Evolutionary conservation across 2,888 invertebrate species (phyloP), one percentile per base, ranked within the genome.

Genomic region (Parochlus steinenii): DNA sequence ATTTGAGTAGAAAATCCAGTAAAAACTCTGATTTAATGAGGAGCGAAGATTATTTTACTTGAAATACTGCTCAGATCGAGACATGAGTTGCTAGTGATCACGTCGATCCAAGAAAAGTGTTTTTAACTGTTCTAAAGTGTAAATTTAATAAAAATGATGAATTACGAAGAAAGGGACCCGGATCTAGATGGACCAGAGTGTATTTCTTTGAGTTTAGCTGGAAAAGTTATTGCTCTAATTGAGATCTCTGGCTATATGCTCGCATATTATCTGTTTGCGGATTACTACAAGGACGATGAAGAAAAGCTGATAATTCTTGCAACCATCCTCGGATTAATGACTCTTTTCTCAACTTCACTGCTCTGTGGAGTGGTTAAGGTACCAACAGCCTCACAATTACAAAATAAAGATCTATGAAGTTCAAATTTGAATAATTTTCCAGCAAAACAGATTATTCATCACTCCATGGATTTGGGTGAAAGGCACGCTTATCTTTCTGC

Each of bases 111-210:
- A n/a, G n/a, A n/a, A n/a, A n/a, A n/a, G n/a, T n/a, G n/a, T n/a
- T n/a, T n/a, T n/a, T n/a, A n/a, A n/a, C n/a, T n/a, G n/a, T n/a
- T n/a, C n/a, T n/a, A n/a, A n/a, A n/a, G n/a, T n/a, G n/a, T n/a
- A n/a, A n/a, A n/a, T n/a, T n/a, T n/a, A n/a, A n/a, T n/a, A 33
- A 14, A 34, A n/a, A 34, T 34, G 34, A 34, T 34, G 27, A 28
- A 34, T 28, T 27, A 34, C 20, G 15, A 12, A 14, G 34, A 34
- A 14, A 12, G n/a, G 27, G 34, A 20, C 24, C 8, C 12, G 26
- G 33, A 33, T 28, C 15, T 4, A 16, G 18, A 34, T 20, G 28
- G 23, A n/a, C 19, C 18, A 30, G 26, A 19, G 12, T 34, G 34
- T 14, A 11, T 34, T 14, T 20, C 27, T 28, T 34, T 34, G 34